These are phyloP conservation scores for Alouatta palliata DNA, from an alignment of 2,113 vertebrate species.

Conservation along the genomic window DNA sequence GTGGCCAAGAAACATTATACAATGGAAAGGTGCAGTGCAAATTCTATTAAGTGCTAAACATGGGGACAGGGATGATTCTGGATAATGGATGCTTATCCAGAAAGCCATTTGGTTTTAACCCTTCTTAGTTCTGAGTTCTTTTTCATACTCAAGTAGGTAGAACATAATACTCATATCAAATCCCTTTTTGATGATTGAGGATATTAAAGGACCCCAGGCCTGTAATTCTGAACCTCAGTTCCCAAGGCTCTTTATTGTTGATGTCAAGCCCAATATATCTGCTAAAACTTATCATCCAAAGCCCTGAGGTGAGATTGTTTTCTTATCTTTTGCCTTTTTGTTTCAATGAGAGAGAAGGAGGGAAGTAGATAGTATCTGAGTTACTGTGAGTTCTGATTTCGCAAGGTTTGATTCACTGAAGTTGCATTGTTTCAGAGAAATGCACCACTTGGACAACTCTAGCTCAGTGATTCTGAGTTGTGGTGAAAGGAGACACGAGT, in stretches of 20 bases:
- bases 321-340: constrained; percentile 1
- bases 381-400: neutral
- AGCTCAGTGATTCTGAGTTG: constrained; percentile 22
- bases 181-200: neutral
- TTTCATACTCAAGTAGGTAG: neutral
- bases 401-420: neutral
- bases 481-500: neutral
- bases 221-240: neutral
- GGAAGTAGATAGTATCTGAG: neutral
- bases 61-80: neutral
- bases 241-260: neutral
- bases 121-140: neutral
- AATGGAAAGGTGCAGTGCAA: neutral
- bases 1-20: neutral
- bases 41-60: neutral
- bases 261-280: neutral
- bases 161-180: neutral
- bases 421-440: neutral
- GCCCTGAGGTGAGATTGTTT: neutral
- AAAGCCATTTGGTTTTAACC: neutral
- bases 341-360: neutral
- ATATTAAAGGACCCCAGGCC: neutral
- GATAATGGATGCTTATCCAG: neutral
- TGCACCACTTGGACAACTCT: neutral
- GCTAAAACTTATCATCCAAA: neutral